Evolutionary conservation across 2,113 vertebrate genomes (phyloP).

Genomic region (Nibea coibor): DNA sequence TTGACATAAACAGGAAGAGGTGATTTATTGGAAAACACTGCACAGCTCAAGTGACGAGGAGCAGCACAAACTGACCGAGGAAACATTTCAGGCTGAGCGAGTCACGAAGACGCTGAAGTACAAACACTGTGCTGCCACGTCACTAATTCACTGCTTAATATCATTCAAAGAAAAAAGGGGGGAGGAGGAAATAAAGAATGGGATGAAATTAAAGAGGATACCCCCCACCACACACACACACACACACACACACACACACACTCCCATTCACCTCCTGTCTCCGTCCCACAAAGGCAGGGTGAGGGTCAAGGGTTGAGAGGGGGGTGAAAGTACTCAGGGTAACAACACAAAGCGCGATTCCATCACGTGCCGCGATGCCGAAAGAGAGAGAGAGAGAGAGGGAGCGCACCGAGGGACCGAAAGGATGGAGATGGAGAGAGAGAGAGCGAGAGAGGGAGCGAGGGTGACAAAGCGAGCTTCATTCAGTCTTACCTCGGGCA

Average conservation of each 20-base stretch:
- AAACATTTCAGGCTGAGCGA: slow-evolving; percentile 46
- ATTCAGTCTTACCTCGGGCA: slow-evolving; percentile 92
- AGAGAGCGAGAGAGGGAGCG: neutral
- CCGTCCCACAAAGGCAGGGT: slow-evolving; percentile 19
- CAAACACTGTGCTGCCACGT: slow-evolving; percentile 53
- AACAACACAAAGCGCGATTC: slow-evolving; percentile 57
- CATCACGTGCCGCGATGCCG: slow-evolving; percentile 66
- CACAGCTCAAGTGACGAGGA: neutral
- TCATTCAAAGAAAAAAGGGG: neutral
- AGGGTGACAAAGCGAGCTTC: neutral
- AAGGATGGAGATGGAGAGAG: slow-evolving; percentile 31
- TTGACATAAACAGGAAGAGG: neutral
- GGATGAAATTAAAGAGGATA: slow-evolving; percentile 24
- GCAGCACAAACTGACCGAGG: slow-evolving; percentile 28
- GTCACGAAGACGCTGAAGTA: slow-evolving; percentile 50
- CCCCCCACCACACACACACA: neutral
- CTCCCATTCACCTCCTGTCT: neutral
- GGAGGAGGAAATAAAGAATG: neutral
- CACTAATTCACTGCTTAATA: slow-evolving; percentile 53
- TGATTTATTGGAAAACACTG: neutral
- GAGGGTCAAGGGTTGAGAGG: slow-evolving; percentile 64
- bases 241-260: no score
- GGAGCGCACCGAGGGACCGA: slow-evolving; percentile 47
- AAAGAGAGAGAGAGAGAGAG: slow-evolving; percentile 13
- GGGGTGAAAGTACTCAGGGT: slow-evolving; percentile 33